Conservation (phyloP, 2,888 invertebrate species). For the Osedax frankpressi region DNA sequence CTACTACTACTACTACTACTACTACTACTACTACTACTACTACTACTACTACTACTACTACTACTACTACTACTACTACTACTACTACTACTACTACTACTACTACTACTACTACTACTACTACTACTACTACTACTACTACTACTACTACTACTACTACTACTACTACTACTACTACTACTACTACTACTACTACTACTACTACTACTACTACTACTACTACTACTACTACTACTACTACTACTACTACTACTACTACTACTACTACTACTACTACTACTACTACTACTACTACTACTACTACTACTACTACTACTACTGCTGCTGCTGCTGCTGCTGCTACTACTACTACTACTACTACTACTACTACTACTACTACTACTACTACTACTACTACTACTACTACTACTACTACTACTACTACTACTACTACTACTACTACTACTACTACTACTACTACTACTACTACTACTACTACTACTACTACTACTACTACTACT, state of each 20-base stretch:
- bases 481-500: neutral
- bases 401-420: constrained; percentile 13
- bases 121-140: constrained; percentile 21
- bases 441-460: constrained; percentile 13
- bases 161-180: constrained; percentile 22
- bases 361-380: constrained; percentile 26
- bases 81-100: neutral
- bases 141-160: constrained; percentile 21
- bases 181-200: constrained; percentile 21
- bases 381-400: constrained; percentile 22
- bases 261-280: constrained; percentile 22
- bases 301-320: neutral
- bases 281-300: neutral
- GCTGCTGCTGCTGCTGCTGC: constrained; percentile 18
- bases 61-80: constrained; percentile 1
- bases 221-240: neutral
- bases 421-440: constrained; percentile 18
- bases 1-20: neutral
- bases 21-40: constrained; percentile 18
- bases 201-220: neutral
- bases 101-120: constrained; percentile 15
- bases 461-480: neutral
- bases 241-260: constrained; percentile 24
- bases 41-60: constrained; percentile 17
- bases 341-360: constrained; percentile 26